Evolutionary conservation across 2,888 invertebrate genomes (phyloP).

Genomic region (Amiota mariae): DNA sequence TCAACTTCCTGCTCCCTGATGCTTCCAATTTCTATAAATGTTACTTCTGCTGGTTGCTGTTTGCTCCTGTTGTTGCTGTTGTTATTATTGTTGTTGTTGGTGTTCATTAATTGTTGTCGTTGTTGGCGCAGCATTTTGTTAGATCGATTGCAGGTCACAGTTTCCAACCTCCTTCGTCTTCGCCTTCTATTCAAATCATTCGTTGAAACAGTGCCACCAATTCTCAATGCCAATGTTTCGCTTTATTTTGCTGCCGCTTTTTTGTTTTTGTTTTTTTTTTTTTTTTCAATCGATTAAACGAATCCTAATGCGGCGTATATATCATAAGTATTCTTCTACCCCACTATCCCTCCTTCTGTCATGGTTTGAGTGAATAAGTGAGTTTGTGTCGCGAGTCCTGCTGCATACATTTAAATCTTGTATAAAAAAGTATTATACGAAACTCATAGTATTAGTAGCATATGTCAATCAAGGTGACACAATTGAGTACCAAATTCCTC

Average conservation of each 20-base stretch:
- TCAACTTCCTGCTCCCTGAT: constrained; percentile 42
- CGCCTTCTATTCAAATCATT: constrained; percentile 26
- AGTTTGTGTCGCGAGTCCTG: too few relatives aligned
- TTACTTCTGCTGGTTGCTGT: constrained; percentile 45
- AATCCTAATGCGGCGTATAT: too few relatives aligned
- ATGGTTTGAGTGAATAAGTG: too few relatives aligned
- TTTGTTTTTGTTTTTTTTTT: constrained; percentile 19
- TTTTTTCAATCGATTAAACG: constrained; percentile 61
- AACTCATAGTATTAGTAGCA: too few relatives aligned
- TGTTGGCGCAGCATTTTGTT: constrained; percentile 54
- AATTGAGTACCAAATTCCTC: not conserved
- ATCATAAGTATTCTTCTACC: too few relatives aligned
- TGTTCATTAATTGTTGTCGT: constrained; percentile 43
- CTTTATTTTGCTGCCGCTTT: not conserved
- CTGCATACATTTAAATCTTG: too few relatives aligned
- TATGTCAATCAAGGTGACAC: too few relatives aligned
- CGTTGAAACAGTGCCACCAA: constrained; percentile 39
- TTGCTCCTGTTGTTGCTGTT: constrained; percentile 49
- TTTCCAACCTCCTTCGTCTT: constrained; percentile 42
- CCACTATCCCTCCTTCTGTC: too few relatives aligned
- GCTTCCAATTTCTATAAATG: constrained; percentile 35
- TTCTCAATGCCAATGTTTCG: constrained; percentile 58
- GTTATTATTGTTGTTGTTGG: constrained; percentile 67
- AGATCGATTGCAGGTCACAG: constrained; percentile 64
- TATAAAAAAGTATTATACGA: too few relatives aligned